A percentile compares a stretch with the other conserved stretches of the same genome.
Conservation (phyloP, 2,797 vertebrate genomes). For the Tenualosa ilisha region DNA sequence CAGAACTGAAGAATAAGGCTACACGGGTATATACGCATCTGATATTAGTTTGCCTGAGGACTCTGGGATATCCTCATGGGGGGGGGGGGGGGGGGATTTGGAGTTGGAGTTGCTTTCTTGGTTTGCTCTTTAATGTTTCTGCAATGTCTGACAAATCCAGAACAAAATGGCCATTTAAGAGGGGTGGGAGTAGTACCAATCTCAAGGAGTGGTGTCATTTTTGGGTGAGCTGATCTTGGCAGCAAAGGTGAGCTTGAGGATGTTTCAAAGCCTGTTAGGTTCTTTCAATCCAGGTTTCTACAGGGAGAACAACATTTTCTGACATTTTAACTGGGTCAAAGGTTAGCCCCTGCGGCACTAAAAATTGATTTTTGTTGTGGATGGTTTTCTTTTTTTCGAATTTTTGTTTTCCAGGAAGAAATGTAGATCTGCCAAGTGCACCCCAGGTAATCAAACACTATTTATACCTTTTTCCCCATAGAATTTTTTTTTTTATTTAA, state of each 20-base stretch:
- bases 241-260: conserved; percentile 74
- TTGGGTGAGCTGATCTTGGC: conserved; percentile 66
- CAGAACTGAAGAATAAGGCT: conserved; percentile 84
- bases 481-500: conserved; percentile 79
- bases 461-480: conserved; percentile 58
- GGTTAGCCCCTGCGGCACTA: conserved; percentile 39
- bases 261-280: conserved; percentile 48
- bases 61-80: conserved; percentile 40
- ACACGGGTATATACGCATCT: conserved; percentile 78
- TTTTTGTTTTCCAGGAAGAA: conserved; percentile 67
- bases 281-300: conserved; percentile 16
- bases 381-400: conserved; percentile 36
- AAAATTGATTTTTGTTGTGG: conserved; percentile 51
- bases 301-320: conserved; percentile 15
- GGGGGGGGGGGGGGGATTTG: neutral
- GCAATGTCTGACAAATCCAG: conserved; percentile 38
- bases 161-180: conserved; percentile 42
- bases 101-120: neutral
- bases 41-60: conserved; percentile 70
- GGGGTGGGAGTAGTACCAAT: conserved; percentile 48
- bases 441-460: conserved; percentile 75
- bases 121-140: conserved; percentile 17
- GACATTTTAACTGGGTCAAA: conserved; percentile 38
- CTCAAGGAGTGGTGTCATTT: conserved; percentile 55
- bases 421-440: conserved; percentile 69